Percentiles rank a stretch among this genome's conserved stretches.
These are phyloP conservation scores for Drosophila pseudoananassae DNA, from an alignment of 1,140 invertebrate genomes.

Conservation along the genomic window DNA sequence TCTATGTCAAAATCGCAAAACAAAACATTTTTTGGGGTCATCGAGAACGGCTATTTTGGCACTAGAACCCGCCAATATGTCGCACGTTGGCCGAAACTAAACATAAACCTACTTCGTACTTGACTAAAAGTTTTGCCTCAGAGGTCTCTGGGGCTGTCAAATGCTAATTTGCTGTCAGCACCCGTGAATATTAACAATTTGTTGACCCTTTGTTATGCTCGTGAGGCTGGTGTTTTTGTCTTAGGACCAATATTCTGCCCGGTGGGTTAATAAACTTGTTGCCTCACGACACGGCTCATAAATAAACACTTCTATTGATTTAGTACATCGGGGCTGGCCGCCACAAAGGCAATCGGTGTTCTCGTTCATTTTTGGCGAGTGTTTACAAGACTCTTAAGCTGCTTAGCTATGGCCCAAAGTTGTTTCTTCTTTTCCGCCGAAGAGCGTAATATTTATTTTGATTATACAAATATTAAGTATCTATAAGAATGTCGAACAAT, in stretches of 20 bases:
- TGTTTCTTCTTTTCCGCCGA: slow-evolving; percentile 38
- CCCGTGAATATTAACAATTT: slow-evolving; percentile 56
- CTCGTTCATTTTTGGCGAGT: slow-evolving; percentile 30
- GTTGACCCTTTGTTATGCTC: slow-evolving; percentile 43
- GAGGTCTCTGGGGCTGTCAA: slow-evolving; percentile 27
- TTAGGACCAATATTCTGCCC: slow-evolving; percentile 27
- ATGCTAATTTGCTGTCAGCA: slow-evolving; percentile 58
- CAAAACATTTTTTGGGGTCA: slow-evolving; percentile 46
- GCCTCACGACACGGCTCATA: slow-evolving; percentile 47
- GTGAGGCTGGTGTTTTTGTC: slow-evolving; percentile 15
- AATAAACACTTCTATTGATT: slow-evolving; percentile 68
- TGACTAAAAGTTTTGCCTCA: slow-evolving; percentile 18
- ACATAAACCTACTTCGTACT: slow-evolving; percentile 28
- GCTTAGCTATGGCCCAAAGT: slow-evolving; percentile 48
- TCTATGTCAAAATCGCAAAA: slow-evolving; percentile 41
- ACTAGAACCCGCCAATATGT: slow-evolving; percentile 28
- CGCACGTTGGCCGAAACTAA: slow-evolving; percentile 27
- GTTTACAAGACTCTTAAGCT: slow-evolving; percentile 56
- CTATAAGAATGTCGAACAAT: slow-evolving; percentile 25
- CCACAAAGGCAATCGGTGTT: slow-evolving; percentile 42
- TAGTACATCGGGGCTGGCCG: slow-evolving; percentile 31
- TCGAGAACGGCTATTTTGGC: slow-evolving; percentile 25
- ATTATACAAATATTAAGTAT: slow-evolving; percentile 46
- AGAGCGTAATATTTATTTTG: slow-evolving; percentile 48
- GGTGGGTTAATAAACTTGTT: slow-evolving; percentile 76